Evolutionary conservation across 37 sponge, comb jelly and placozoan species (phyloP).

Genomic region (Cladorhizidae sp.): DNA sequence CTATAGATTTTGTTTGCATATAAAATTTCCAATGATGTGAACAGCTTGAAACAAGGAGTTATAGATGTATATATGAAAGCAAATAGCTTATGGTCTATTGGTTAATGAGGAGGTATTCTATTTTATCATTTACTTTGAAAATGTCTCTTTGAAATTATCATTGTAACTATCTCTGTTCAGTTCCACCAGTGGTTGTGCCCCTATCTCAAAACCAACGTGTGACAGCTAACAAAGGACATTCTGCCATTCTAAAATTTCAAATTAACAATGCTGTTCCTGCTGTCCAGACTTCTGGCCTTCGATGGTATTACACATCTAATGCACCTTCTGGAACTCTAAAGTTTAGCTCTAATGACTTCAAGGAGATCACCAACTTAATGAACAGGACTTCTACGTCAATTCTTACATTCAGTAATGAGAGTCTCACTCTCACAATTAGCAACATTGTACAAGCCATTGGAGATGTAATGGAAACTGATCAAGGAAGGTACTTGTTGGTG

Average conservation of each 20-base stretch:
- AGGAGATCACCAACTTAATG: slow-evolving; percentile 37
- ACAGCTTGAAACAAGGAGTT: too few species aligned
- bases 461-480: slow-evolving; percentile 36
- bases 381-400: slow-evolving; percentile 31
- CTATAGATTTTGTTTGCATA: too few species aligned
- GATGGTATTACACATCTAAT: slow-evolving; percentile 44
- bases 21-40: too few species aligned
- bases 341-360: background rate
- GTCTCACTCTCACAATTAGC: slow-evolving; percentile 15
- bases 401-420: slow-evolving; percentile 11
- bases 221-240: slow-evolving; percentile 12
- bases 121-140: too few species aligned
- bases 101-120: too few species aligned
- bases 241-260: slow-evolving; percentile 28
- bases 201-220: slow-evolving; percentile 9
- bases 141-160: too few species aligned
- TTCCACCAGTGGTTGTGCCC: slow-evolving; percentile 64
- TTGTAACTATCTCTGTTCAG: slow-evolving; percentile 20
- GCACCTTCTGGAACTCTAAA: background rate
- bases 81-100: too few species aligned
- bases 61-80: too few species aligned
- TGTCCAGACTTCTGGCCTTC: slow-evolving; percentile 26
- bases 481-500: slow-evolving; percentile 62
- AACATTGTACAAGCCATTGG: slow-evolving; percentile 21
- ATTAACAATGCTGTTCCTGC: slow-evolving; percentile 52